Base-by-base conservation (phyloP, 1,140 invertebrate species). In the Drosophila nigromelanica region DNA sequence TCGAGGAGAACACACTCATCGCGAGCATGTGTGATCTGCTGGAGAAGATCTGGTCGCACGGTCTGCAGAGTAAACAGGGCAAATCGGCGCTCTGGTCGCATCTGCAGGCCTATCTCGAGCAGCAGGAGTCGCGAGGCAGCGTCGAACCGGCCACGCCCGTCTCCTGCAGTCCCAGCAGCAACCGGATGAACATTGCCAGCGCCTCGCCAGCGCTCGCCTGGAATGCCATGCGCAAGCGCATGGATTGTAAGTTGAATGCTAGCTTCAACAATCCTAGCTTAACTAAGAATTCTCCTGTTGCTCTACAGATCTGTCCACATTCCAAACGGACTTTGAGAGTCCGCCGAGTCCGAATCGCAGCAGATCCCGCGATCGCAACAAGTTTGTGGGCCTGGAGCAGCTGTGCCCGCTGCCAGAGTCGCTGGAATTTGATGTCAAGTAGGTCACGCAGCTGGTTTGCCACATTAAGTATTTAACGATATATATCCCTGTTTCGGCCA, bases 21-120 rank as follows among this genome's bases (percentile, higher is more conserved):
- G 98, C 98, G 11, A 97, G 97, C 82, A 93, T 99, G 0, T 99
- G 99, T 93, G 99, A 99, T 93, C 94, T 99, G 37, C 91, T 99
- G 11, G 99, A 99, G 92, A 94, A 99, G 73, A 97, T 99, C 43
- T 99, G 99, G 99, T 97, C 97, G 2, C 98, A 99, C 92, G 99
- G 98, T 0, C 92, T 99, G 14, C 97, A 98, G 90, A 96, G 96
- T 42, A 99, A 99, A 92, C 97, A 98, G 93, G 98, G 97, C 7
- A 98, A 98, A 92, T 98, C 97, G 7, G 97, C 98, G 0, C 93
- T 99, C 0, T 99, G 98, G 98, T 97, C 97, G 50, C 98, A 99
- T 91, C 93, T 99, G 11, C 94, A 95, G 1, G 97, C 96, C 92
- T 98, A 97, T 92, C 95, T 98, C 86, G 97, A 98, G 85, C 92